Evolutionary conservation across 92 coral and sea anemone species (phyloP).

Genomic region (Metridium senile): DNA sequence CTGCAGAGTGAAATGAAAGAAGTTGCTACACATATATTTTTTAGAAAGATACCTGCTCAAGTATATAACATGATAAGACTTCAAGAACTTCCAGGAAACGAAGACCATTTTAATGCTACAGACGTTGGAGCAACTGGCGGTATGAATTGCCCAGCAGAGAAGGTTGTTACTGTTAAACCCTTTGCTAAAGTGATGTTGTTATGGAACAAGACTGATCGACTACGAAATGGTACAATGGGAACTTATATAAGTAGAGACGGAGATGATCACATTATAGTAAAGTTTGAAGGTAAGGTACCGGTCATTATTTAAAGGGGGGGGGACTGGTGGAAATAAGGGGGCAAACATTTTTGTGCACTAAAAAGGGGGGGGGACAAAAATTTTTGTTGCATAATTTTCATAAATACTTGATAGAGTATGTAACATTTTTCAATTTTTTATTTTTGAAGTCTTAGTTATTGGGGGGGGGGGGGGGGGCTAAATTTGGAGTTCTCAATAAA

Average conservation of each 20-base stretch:
- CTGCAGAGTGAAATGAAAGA: too few relatives aligned
- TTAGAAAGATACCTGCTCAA: conserved; percentile 4
- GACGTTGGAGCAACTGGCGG: background rate
- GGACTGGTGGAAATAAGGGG: too few relatives aligned
- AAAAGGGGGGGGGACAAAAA: too few relatives aligned
- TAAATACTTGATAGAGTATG: too few relatives aligned
- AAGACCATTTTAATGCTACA: background rate
- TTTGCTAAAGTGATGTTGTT: conserved; percentile 45
- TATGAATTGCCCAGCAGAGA: conserved; percentile 17
- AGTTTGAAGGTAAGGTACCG: conserved; percentile 32
- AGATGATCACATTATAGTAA: conserved; percentile 24
- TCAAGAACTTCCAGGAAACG: conserved; percentile 10
- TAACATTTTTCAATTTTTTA: too few relatives aligned
- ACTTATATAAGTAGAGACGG: conserved; percentile 7
- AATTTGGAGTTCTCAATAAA: too few relatives aligned
- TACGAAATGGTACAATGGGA: conserved; percentile 38
- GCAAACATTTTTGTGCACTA: too few relatives aligned
- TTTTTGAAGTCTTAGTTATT: too few relatives aligned
- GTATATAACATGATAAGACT: conserved; percentile 9
- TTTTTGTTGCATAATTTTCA: too few relatives aligned
- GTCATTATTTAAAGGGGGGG: too few relatives aligned
- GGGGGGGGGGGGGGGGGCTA: too few relatives aligned
- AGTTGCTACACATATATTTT: background rate
- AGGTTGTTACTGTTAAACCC: background rate
- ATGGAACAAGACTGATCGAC: conserved; percentile 30